Evolutionary conservation across 2,113 vertebrate species (phyloP).

Genomic region (Clarias magur): DNA sequence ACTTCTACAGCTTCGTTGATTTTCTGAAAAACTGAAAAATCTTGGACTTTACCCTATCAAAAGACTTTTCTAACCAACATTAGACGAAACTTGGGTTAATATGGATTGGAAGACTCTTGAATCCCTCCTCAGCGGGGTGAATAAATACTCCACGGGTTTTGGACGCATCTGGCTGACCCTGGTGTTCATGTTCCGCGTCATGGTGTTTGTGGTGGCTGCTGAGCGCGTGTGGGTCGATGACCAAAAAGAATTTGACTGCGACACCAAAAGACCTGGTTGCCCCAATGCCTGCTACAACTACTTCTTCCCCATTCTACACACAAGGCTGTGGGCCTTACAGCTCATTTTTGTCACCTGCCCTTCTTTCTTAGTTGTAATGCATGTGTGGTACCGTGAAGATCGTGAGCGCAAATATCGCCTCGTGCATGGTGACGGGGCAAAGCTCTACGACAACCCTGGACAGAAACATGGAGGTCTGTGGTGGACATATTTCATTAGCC

Average conservation of each 20-base stretch:
- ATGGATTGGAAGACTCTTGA: slow-evolving; percentile 81
- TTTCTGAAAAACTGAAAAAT: neutral
- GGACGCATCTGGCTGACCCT: slow-evolving; percentile 81
- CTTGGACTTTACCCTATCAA: neutral
- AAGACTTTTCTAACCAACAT: neutral
- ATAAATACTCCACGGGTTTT: slow-evolving; percentile 80
- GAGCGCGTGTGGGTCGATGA: slow-evolving; percentile 80
- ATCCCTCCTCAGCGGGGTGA: slow-evolving; percentile 76
- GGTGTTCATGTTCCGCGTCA: slow-evolving; percentile 78
- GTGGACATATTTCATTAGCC: slow-evolving; percentile 86
- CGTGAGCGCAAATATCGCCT: slow-evolving; percentile 68
- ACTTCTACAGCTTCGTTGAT: neutral
- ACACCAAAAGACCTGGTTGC: slow-evolving; percentile 79
- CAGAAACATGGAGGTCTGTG: slow-evolving; percentile 87
- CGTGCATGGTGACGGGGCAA: slow-evolving; percentile 63
- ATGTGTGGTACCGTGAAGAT: slow-evolving; percentile 75
- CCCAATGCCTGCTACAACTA: slow-evolving; percentile 79
- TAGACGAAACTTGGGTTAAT: neutral
- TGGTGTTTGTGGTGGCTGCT: slow-evolving; percentile 78
- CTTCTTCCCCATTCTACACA: slow-evolving; percentile 88
- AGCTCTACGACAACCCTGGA: slow-evolving; percentile 71
- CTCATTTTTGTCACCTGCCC: slow-evolving; percentile 92
- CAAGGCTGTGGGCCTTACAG: slow-evolving; percentile 90
- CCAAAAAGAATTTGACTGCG: slow-evolving; percentile 78
- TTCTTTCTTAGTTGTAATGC: slow-evolving; percentile 78